Percentiles rank a stretch among this genome's conserved stretches.
Conservation (phyloP, 1,140 invertebrate genomes). For the Drosophila orosa region DNA sequence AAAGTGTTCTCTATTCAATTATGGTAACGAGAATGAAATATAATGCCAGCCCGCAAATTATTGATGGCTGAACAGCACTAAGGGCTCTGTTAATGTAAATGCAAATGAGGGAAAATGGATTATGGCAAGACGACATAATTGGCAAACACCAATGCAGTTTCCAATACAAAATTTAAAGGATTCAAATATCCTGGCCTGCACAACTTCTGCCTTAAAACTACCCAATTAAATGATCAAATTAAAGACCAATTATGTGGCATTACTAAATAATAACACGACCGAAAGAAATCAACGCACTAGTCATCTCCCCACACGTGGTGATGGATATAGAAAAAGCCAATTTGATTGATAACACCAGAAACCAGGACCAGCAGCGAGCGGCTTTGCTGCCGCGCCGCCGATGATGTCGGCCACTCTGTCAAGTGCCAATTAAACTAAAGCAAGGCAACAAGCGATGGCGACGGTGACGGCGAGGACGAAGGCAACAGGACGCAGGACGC, state of each 20-base stretch:
- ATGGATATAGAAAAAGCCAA: conserved; percentile 55
- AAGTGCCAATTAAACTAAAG: conserved; percentile 82
- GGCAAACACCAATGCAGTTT: not conserved
- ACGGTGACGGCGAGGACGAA: too few species aligned
- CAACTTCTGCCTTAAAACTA: not conserved
- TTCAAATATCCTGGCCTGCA: not conserved
- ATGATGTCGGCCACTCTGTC: conserved; percentile 62
- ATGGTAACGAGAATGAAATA: conserved; percentile 8
- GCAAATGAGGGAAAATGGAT: conserved; percentile 7
- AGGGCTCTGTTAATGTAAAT: conserved; percentile 3
- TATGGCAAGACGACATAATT: not conserved
- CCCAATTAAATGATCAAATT: conserved; percentile 33
- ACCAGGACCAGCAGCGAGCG: conserved; percentile 47
- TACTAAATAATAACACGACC: conserved; percentile 17
- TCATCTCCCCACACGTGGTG: conserved; percentile 33
- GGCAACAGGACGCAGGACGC: too few species aligned
- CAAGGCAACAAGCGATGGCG: conserved; percentile 65
- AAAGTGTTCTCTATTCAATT: conserved; percentile 9
- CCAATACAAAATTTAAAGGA: not conserved
- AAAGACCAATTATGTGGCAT: conserved; percentile 38
- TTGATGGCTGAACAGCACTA: not conserved
- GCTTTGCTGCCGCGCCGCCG: conserved; percentile 8
- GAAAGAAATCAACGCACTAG: conserved; percentile 25
- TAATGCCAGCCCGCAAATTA: conserved; percentile 2
- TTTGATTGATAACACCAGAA: conserved; percentile 71